These are phyloP conservation scores for Toxonevra muliebris DNA, from an alignment of 2,888 invertebrate genomes.

Conservation along the genomic window DNA sequence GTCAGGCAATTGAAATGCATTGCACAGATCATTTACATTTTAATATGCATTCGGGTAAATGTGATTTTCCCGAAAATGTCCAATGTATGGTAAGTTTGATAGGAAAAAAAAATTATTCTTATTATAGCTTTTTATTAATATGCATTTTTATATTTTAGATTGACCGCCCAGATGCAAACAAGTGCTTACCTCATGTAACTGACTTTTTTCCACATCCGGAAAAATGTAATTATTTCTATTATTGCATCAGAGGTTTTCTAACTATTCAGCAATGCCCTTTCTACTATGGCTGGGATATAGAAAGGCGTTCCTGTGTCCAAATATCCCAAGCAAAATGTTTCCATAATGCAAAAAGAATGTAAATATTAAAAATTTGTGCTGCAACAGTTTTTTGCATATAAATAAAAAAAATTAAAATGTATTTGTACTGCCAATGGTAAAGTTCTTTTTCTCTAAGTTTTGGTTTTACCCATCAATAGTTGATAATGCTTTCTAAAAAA, in stretches of 20 bases:
- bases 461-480: no score
- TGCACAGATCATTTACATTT: slow-evolving; percentile 58
- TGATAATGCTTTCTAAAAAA: background rate
- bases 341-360: slow-evolving; percentile 11
- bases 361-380: background rate
- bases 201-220: slow-evolving; percentile 60
- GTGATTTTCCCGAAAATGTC: slow-evolving; percentile 57
- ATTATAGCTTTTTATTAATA: background rate
- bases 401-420: background rate
- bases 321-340: slow-evolving; percentile 56
- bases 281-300: slow-evolving; percentile 61
- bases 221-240: slow-evolving; percentile 62
- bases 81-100: slow-evolving; percentile 49
- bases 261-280: slow-evolving; percentile 63
- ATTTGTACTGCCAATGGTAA: background rate
- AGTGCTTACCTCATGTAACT: slow-evolving; percentile 53
- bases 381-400: background rate
- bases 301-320: slow-evolving; percentile 54
- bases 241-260: slow-evolving; percentile 60
- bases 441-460: background rate
- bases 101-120: background rate
- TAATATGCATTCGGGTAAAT: slow-evolving; percentile 52
- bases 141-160: slow-evolving; percentile 38
- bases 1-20: slow-evolving; percentile 57
- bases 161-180: slow-evolving; percentile 45